Percentiles rank a stretch among this genome's conserved stretches.
Evolutionary conservation across 2,113 vertebrate genomes (phyloP).

Genomic region (Accipiter cooperii): DNA sequence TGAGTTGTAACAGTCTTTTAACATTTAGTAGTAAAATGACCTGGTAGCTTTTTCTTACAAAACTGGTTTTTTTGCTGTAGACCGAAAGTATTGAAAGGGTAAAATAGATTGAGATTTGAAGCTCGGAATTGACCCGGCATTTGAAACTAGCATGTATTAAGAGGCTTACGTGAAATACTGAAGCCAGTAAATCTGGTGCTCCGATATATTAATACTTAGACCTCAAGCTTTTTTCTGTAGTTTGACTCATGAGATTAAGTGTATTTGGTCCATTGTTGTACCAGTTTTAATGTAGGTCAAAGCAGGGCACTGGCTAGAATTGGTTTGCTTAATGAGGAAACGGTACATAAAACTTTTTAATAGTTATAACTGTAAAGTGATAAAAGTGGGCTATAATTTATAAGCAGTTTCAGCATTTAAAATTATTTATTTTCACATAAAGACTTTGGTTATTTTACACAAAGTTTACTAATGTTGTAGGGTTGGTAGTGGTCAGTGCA

Average conservation of each 20-base stretch:
- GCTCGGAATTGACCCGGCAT: background rate
- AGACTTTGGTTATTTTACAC: background rate
- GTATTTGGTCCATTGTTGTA: slow-evolving; percentile 7
- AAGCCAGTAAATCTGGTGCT: slow-evolving; percentile 20
- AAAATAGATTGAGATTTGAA: background rate
- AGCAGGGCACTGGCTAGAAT: background rate
- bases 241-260: background rate
- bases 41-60: background rate
- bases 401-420: background rate
- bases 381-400: background rate
- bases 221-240: background rate
- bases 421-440: background rate
- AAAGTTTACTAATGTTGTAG: background rate
- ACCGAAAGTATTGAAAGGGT: background rate
- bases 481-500: background rate
- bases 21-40: background rate
- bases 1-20: background rate
- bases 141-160: background rate
- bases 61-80: background rate
- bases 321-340: slow-evolving; percentile 34
- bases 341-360: slow-evolving; percentile 31
- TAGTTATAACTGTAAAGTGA: background rate
- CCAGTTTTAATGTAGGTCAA: slow-evolving; percentile 35
- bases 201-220: background rate
- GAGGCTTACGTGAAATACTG: background rate